Evolutionary conservation across 2,113 vertebrate species (phyloP).

Genomic region (Ginglymostoma cirratum): DNA sequence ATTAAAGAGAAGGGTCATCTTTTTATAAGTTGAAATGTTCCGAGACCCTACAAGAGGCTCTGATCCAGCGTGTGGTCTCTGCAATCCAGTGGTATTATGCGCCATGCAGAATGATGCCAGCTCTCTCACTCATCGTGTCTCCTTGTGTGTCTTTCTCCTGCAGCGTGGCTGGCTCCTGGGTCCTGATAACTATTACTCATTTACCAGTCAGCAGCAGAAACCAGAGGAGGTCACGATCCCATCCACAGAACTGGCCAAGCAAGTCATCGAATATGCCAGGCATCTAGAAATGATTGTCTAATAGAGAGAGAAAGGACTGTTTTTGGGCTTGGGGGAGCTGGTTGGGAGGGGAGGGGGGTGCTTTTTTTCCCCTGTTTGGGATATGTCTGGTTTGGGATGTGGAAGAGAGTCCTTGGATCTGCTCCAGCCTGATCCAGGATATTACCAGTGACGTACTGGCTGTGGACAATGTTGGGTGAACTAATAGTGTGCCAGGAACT

Average conservation of each 20-base stretch:
- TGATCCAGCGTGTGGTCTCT: not conserved
- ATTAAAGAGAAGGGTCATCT: not conserved
- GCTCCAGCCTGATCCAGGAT: not conserved
- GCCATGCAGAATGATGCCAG: not conserved
- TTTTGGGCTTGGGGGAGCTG: not conserved
- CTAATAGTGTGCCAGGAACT: not conserved
- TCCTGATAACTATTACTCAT: conserved; percentile 74
- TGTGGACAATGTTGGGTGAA: not conserved
- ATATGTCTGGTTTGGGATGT: not conserved
- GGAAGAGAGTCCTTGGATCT: not conserved
- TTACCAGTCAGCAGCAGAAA: conserved; percentile 78
- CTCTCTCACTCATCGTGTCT: not conserved
- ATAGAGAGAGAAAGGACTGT: conserved; percentile 40
- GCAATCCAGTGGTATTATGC: not conserved
- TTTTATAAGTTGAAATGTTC: not conserved
- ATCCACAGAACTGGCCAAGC: conserved; percentile 78
- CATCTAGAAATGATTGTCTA: conserved; percentile 95
- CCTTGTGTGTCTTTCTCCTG: conserved; percentile 28
- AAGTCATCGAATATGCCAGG: conserved; percentile 86
- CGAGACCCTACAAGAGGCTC: not conserved
- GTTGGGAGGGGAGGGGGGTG: not conserved
- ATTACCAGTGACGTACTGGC: not conserved
- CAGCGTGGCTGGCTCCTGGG: conserved; percentile 82
- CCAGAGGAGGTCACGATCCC: conserved; percentile 82
- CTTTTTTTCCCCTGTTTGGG: not conserved